Percentiles rank a stretch among this genome's conserved stretches.
Evolutionary conservation across 2,888 invertebrate species (phyloP).

Genomic region (Melanophora roralis): DNA sequence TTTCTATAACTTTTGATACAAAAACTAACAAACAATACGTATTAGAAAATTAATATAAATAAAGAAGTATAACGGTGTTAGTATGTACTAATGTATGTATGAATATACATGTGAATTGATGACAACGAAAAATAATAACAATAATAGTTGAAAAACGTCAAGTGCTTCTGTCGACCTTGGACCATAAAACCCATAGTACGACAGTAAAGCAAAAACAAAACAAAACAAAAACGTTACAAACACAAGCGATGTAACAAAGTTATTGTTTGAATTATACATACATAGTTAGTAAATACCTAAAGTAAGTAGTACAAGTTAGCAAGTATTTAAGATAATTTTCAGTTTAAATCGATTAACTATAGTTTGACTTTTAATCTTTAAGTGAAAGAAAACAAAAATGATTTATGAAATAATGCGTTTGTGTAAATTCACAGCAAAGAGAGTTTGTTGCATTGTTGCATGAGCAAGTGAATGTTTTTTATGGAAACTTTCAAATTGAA

Average conservation of each 20-base stretch:
- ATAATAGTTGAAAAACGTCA: constrained; percentile 45
- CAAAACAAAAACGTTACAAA: background rate
- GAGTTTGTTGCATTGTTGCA: too few species aligned
- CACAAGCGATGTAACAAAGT: constrained; percentile 31
- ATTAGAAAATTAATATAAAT: background rate
- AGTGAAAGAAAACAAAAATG: background rate
- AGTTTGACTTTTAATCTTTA: constrained; percentile 16
- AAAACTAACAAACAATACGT: background rate
- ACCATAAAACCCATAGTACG: constrained; percentile 61
- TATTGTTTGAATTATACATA: constrained; percentile 30
- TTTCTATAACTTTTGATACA: background rate
- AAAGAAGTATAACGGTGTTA: too few species aligned
- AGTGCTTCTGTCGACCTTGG: constrained; percentile 63
- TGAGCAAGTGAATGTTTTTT: too few species aligned
- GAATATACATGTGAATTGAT: constrained; percentile 33
- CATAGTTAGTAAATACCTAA: background rate
- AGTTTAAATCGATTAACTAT: constrained; percentile 29
- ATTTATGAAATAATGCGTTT: too few species aligned
- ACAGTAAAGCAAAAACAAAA: constrained; percentile 31
- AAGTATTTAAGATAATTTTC: constrained; percentile 19
- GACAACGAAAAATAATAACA: constrained; percentile 44
- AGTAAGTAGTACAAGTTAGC: background rate
- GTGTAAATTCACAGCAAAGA: too few species aligned
- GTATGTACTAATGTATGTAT: too few species aligned
- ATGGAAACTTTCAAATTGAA: too few species aligned